These are phyloP conservation scores for Macrostomum cliftonense DNA, from an alignment of 2,888 invertebrate genomes.

Conservation along the genomic window DNA sequence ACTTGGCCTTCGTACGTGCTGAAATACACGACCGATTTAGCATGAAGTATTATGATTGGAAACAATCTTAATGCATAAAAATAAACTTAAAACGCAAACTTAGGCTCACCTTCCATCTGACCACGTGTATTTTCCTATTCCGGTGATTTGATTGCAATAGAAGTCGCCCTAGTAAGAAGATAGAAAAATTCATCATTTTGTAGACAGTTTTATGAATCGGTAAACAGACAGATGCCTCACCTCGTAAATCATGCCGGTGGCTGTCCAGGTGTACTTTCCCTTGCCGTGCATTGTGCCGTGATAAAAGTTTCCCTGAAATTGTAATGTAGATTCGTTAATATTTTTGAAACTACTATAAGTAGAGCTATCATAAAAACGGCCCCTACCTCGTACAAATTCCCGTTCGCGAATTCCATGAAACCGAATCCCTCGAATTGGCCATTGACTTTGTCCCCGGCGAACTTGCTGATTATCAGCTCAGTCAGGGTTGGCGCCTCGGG, in stretches of 20 bases:
- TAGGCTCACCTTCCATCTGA: conserved; percentile 20
- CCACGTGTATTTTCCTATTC: conserved; percentile 33
- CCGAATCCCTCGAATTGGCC: conserved; percentile 35
- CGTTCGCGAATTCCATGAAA: conserved; percentile 25
- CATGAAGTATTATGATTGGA: too few species aligned
- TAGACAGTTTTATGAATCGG: too few species aligned
- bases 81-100: background rate
- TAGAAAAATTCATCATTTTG: too few species aligned
- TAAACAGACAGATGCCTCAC: conserved; percentile 19
- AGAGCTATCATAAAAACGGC: too few species aligned
- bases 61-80: background rate
- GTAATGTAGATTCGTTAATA: background rate
- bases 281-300: conserved; percentile 37
- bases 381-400: conserved; percentile 28
- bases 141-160: conserved; percentile 29
- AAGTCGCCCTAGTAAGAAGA: conserved; percentile 29
- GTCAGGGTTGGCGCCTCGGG: conserved; percentile 10
- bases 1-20: conserved; percentile 36
- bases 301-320: conserved; percentile 28
- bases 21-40: too few species aligned
- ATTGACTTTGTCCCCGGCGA: conserved; percentile 27
- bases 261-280: conserved; percentile 31
- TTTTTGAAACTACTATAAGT: too few species aligned
- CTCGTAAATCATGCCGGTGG: conserved; percentile 32
- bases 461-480: conserved; percentile 19